These are phyloP conservation scores for Odontothrips loti DNA, from an alignment of 2,888 invertebrate genomes.

Conservation along the genomic window DNA sequence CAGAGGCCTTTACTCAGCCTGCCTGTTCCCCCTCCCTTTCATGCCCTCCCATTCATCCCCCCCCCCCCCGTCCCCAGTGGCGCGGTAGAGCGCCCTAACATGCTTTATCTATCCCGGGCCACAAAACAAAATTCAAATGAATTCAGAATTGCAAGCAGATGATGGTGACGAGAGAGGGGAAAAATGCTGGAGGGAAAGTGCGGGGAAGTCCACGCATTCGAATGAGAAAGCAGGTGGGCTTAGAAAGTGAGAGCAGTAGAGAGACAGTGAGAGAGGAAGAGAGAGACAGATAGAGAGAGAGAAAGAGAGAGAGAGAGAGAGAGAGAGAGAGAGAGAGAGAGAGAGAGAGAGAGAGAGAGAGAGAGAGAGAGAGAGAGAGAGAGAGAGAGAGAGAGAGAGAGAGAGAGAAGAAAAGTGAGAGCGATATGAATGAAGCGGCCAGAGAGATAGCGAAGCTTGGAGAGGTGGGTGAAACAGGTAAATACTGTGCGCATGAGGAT, in stretches of 20 bases:
- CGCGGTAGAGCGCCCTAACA: constrained; percentile 7
- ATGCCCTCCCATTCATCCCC: background rate
- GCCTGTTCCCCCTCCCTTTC: background rate
- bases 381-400: no score
- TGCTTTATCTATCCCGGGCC: constrained; percentile 24
- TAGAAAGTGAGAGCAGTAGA: background rate
- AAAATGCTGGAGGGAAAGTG: background rate
- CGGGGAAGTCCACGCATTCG: background rate
- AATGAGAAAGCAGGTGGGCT: background rate
- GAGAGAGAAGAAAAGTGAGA: no score
- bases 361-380: background rate
- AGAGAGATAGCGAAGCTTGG: no score
- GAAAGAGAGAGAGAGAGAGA: no score
- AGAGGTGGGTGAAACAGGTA: no score
- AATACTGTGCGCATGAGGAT: no score
- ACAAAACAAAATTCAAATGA: constrained; percentile 24
- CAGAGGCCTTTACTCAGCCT: background rate
- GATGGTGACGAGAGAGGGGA: background rate
- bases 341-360: no score
- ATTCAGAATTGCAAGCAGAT: constrained; percentile 25
- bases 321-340: no score
- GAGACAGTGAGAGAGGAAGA: background rate
- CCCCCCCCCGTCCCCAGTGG: background rate
- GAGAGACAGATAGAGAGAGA: background rate
- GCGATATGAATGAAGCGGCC: no score